Evolutionary conservation across 2,888 invertebrate genomes (phyloP).

Genomic region (Xanthia togata): DNA sequence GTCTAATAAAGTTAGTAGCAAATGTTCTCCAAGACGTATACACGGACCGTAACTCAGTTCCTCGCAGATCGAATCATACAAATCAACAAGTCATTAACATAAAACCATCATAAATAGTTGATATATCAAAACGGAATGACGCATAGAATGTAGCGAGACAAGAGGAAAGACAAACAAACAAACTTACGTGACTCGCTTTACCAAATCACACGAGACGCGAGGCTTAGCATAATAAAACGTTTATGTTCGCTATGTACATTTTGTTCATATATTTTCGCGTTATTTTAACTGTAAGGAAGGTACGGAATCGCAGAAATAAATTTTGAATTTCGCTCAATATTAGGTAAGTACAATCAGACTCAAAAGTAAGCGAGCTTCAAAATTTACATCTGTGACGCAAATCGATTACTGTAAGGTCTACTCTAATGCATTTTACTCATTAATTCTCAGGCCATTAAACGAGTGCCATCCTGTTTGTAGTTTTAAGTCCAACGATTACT

Average conservation of each 20-base stretch:
- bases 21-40: slow-evolving; percentile 35
- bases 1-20: slow-evolving; percentile 45
- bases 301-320: slow-evolving; percentile 57
- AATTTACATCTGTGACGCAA: slow-evolving; percentile 61
- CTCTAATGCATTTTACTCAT: slow-evolving; percentile 90
- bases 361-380: slow-evolving; percentile 39
- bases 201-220: slow-evolving; percentile 87
- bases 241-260: slow-evolving; percentile 74
- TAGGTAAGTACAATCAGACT: slow-evolving; percentile 42
- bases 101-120: slow-evolving; percentile 83
- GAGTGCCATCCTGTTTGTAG: slow-evolving; percentile 90
- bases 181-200: slow-evolving; percentile 88
- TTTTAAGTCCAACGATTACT: slow-evolving; percentile 84
- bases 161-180: slow-evolving; percentile 81
- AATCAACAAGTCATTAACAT: slow-evolving; percentile 78
- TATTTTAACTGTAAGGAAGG: slow-evolving; percentile 63
- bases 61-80: slow-evolving; percentile 78
- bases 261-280: slow-evolving; percentile 80
- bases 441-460: slow-evolving; percentile 90
- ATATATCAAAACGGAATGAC: slow-evolving; percentile 78
- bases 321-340: slow-evolving; percentile 66
- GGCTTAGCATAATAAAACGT: slow-evolving; percentile 85
- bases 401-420: slow-evolving; percentile 81
- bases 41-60: slow-evolving; percentile 75
- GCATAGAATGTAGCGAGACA: slow-evolving; percentile 81